Percentiles rank a stretch among this genome's conserved stretches.
These are phyloP conservation scores for Embiotoca jacksoni DNA, from an alignment of 2,113 vertebrate genomes.

Conservation along the genomic window DNA sequence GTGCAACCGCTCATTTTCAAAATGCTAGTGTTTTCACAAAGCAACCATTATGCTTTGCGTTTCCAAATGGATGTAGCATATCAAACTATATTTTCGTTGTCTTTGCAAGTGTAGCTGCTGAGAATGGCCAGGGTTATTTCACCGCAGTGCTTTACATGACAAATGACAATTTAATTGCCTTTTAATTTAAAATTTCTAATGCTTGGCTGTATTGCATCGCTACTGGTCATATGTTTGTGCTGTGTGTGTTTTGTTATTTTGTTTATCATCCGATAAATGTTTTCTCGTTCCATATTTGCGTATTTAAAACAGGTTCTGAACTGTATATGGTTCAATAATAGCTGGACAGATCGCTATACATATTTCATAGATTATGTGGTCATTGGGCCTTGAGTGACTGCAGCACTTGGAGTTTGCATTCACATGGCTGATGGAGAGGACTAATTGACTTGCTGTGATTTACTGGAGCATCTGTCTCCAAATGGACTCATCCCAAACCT, in stretches of 20 bases:
- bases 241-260: slow-evolving; percentile 3
- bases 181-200: slow-evolving; percentile 15
- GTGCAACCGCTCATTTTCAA: slow-evolving; percentile 13
- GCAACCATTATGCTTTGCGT: neutral
- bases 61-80: neutral
- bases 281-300: neutral
- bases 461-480: slow-evolving; percentile 77
- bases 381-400: slow-evolving; percentile 46
- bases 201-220: neutral
- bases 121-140: neutral
- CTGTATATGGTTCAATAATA: neutral
- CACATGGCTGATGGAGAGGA: slow-evolving; percentile 67
- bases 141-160: neutral
- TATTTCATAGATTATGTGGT: slow-evolving; percentile 47
- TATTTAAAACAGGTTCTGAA: neutral
- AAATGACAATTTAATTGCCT: neutral
- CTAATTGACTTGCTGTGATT: slow-evolving; percentile 78
- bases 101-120: slow-evolving; percentile 1
- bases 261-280: neutral
- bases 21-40: slow-evolving; percentile 10
- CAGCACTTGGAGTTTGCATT: slow-evolving; percentile 53
- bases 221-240: neutral
- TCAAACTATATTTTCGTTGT: slow-evolving; percentile 20
- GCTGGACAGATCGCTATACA: neutral
- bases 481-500: slow-evolving; percentile 76